Conservation (phyloP, 2,797 vertebrate genomes). For the Coranthus polyacanthus region DNA sequence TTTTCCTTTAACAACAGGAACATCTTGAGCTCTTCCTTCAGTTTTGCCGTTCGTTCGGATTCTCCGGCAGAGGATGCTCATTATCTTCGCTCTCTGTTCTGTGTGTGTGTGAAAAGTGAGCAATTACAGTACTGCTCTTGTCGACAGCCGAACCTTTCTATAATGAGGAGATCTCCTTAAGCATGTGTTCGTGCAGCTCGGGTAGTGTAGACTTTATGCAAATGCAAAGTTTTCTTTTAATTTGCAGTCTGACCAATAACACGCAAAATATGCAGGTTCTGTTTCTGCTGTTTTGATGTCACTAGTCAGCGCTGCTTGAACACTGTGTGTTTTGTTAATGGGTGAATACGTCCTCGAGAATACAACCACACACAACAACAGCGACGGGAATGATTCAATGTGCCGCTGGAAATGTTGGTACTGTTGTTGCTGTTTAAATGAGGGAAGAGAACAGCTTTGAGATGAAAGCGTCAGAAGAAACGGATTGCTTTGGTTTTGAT, state of each 20-base stretch:
- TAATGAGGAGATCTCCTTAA: slow-evolving; percentile 75
- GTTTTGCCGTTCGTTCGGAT: slow-evolving; percentile 46
- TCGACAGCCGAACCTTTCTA: slow-evolving; percentile 52
- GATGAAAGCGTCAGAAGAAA: slow-evolving; percentile 60
- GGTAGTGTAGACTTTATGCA: slow-evolving; percentile 42
- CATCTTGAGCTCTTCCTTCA: slow-evolving; percentile 62
- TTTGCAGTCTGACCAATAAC: slow-evolving; percentile 53
- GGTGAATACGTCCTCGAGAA: slow-evolving; percentile 26
- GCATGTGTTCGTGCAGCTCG: slow-evolving; percentile 26
- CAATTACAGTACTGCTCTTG: slow-evolving; percentile 62
- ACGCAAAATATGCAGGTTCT: slow-evolving; percentile 21
- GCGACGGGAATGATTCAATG: slow-evolving; percentile 11
- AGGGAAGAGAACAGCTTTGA: slow-evolving; percentile 26
- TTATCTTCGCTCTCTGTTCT: slow-evolving; percentile 63
- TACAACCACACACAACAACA: slow-evolving; percentile 15
- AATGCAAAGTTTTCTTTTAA: slow-evolving; percentile 51
- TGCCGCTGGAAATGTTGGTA: slow-evolving; percentile 8
- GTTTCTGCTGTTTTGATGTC: slow-evolving; percentile 42
- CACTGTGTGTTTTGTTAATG: slow-evolving; percentile 42
- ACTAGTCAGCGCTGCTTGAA: slow-evolving; percentile 4
- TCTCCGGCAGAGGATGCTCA: slow-evolving; percentile 66
- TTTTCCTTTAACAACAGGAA: slow-evolving; percentile 57
- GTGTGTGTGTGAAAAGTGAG: slow-evolving; percentile 49
- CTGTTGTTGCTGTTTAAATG: slow-evolving; percentile 43
- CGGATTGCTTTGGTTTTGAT: slow-evolving; percentile 61